Evolutionary conservation across 2,888 invertebrate species (phyloP), one percentile per base, ranked within the genome.

Genomic region (Sinhomidia bicolor): DNA sequence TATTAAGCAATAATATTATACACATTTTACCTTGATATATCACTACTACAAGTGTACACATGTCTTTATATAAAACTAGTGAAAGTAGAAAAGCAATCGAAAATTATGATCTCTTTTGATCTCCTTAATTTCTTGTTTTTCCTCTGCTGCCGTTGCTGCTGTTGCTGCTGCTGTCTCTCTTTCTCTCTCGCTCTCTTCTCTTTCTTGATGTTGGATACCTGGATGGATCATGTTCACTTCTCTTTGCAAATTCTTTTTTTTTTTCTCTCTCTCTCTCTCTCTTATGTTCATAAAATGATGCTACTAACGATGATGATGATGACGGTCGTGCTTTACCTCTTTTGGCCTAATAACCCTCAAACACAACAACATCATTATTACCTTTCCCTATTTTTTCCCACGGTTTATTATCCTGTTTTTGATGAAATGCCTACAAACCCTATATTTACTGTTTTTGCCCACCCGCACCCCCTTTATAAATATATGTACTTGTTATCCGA

Each of bases 61-160:
- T n/a, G n/a, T n/a, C 29, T 79, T 29, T 79, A 32, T 12, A 57
- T 57, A 10, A 54, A 26, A 17, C 12, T 6, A 10, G 23, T 32
- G 36, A 20, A 65, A 7, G n/a, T 32, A 6, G 26, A 47, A 47
- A 65, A 54, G 51, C 65, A 57, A 51, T 57, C 57, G 47, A 51
- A 65, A 65, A 65, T 68, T 82, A 51, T 82, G 81, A 82, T 82
- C 81, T 65, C 81, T 82, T 83, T 68, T 83, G 83, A 83, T 83
- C 83, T 83, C 32, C 54, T 83, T 83, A 71, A 68, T 74, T 79
- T 85, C 85, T 85, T 85, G 71, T 74, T 74, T 65, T 74, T 74
- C 44, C 44, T 71, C 71, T 71, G 20, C 71, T 71, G 20, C 71
- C 29, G 4, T 14, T 23, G n/a, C 4, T n/a, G n/a, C n/a, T n/a